Conservation (phyloP, 2,113 vertebrate species). For the Panurus biarmicus region DNA sequence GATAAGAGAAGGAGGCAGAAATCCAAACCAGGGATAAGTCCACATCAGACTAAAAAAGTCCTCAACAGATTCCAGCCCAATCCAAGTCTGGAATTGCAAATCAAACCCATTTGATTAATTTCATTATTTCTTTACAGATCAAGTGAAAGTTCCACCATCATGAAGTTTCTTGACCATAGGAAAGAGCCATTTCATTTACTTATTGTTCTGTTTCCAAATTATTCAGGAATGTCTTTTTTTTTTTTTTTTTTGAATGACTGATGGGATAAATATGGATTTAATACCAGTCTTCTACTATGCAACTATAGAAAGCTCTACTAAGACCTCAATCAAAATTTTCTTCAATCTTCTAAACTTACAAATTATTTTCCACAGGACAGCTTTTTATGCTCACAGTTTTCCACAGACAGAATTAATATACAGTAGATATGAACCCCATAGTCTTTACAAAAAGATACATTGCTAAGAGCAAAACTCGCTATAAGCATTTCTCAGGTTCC, state of each 20-base stretch:
- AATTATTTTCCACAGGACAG: neutral
- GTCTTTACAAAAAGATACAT: neutral
- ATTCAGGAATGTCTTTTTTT: neutral
- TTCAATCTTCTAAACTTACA: neutral
- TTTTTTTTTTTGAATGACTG: neutral
- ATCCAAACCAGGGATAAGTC: neutral
- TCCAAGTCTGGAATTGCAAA: neutral
- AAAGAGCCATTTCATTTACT: neutral
- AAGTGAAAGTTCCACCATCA: neutral
- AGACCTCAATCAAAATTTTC: neutral
- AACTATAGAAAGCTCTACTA: neutral
- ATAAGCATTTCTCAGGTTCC: neutral
- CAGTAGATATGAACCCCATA: accelerated
- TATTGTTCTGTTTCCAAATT: neutral
- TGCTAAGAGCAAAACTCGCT: neutral
- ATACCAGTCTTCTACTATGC: neutral
- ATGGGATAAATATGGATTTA: neutral
- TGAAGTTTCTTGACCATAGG: too few species aligned
- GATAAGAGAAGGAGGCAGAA: neutral
- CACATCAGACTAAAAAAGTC: neutral
- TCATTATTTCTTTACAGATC: neutral
- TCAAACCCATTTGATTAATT: neutral
- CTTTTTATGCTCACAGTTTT: neutral
- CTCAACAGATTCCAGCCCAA: neutral
- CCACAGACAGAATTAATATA: neutral